Percentiles rank a stretch among this genome's conserved stretches.
These are phyloP conservation scores for Linhomoeus sp. DNA, from an alignment of 2,888 invertebrate genomes.

Conservation along the genomic window DNA sequence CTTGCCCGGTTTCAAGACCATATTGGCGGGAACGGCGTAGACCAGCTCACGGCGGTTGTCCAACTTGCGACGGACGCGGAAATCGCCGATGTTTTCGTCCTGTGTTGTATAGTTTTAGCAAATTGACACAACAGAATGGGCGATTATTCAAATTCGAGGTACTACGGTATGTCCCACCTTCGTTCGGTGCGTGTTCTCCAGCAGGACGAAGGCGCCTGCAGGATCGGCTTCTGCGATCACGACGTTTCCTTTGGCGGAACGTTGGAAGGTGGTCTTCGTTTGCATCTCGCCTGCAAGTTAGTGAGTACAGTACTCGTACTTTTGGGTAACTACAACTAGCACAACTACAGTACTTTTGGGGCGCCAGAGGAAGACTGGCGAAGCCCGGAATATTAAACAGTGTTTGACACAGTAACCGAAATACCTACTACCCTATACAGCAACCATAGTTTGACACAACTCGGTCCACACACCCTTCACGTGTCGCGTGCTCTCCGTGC, in stretches of 20 bases:
- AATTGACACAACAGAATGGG: too few species aligned
- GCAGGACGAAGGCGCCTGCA: constrained; percentile 31
- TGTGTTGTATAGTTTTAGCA: too few species aligned
- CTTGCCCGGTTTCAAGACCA: constrained; percentile 12
- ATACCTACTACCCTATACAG: too few species aligned
- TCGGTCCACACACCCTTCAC: constrained; percentile 24
- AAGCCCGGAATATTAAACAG: too few species aligned
- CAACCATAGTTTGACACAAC: too few species aligned
- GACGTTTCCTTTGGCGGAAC: constrained; percentile 34
- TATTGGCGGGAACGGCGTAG: constrained; percentile 13
- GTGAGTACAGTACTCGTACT: too few species aligned
- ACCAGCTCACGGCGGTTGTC: constrained; percentile 20
- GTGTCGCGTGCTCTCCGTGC: constrained; percentile 24
- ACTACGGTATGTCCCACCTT: too few species aligned
- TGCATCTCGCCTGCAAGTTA: constrained; percentile 29
- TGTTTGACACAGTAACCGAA: too few species aligned
- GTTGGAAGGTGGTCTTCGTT: constrained; percentile 37
- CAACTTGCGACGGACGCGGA: constrained; percentile 26
- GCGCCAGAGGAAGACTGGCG: neutral
- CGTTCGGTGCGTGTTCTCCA: constrained; percentile 32
- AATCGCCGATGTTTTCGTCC: constrained; percentile 30
- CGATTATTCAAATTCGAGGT: too few species aligned
- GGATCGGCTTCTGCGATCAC: constrained; percentile 31
- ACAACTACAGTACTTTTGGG: too few species aligned
- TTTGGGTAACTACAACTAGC: too few species aligned